A percentile compares a stretch with the other conserved stretches of the same genome.
Conservation (phyloP, 2,888 invertebrate species). For the Himalopsyche tibetana region DNA sequence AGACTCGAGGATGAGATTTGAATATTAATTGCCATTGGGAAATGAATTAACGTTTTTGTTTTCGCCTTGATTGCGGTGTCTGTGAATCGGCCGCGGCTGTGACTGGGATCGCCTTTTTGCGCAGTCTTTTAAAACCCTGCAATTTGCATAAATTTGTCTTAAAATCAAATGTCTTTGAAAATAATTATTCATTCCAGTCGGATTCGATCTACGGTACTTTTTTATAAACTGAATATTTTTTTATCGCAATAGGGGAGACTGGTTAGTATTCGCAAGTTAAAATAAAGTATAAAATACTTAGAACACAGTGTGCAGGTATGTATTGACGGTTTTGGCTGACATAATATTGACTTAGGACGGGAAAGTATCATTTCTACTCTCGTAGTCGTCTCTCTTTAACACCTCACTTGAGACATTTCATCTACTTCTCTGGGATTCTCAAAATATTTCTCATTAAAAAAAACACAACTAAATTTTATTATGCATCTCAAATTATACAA, state of each 20-base stretch:
- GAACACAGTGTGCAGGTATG: background rate
- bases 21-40: conserved; percentile 78
- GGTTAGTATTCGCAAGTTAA: conserved; percentile 1
- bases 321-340: conserved; percentile 50
- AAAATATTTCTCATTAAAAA: background rate
- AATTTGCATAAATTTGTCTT: conserved; percentile 65
- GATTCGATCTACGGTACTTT: background rate
- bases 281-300: background rate
- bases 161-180: conserved; percentile 49
- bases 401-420: conserved; percentile 64
- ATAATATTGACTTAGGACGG: conserved; percentile 63
- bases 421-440: conserved; percentile 25
- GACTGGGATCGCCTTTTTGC: conserved; percentile 58
- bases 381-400: conserved; percentile 61
- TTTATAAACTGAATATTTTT: background rate
- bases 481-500: too few relatives aligned
- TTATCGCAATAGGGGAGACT: background rate
- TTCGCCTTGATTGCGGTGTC: conserved; percentile 65
- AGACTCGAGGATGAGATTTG: conserved; percentile 75
- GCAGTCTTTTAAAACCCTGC: conserved; percentile 61
- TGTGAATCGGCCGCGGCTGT: conserved; percentile 53
- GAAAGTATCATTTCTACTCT: conserved; percentile 49
- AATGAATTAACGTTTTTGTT: conserved; percentile 74
- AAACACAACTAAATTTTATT: too few relatives aligned
- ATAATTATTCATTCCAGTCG: conserved; percentile 13